Percentiles rank a stretch among this genome's conserved stretches.
These are phyloP conservation scores for Zaprionus davidi DNA, from an alignment of 1,140 invertebrate species.

Conservation along the genomic window DNA sequence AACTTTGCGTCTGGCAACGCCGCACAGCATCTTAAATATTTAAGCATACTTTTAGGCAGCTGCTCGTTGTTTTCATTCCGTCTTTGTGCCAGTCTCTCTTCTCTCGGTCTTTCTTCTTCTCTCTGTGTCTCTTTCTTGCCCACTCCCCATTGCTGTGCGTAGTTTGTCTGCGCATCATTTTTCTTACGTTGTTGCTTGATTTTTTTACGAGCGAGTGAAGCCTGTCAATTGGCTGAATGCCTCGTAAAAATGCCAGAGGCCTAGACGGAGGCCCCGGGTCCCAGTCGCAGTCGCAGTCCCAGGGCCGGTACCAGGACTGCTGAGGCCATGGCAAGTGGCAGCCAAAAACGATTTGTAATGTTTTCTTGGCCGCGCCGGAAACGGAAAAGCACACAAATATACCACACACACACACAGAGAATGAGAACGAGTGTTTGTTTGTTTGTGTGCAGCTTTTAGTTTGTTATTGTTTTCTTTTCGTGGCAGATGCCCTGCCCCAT, in stretches of 20 bases:
- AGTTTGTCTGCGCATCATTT: slow-evolving; percentile 78
- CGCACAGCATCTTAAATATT: slow-evolving; percentile 65
- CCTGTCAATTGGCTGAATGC: slow-evolving; percentile 84
- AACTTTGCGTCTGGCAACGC: slow-evolving; percentile 43
- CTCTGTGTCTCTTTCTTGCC: not conserved
- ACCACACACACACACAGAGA: slow-evolving; percentile 20
- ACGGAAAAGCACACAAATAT: slow-evolving; percentile 71
- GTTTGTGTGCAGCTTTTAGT: slow-evolving; percentile 66
- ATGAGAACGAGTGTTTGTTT: slow-evolving; percentile 15
- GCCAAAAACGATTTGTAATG: slow-evolving; percentile 80
- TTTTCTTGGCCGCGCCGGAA: slow-evolving; percentile 75
- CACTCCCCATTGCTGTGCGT: slow-evolving; percentile 49
- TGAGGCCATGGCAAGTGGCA: slow-evolving; percentile 25
- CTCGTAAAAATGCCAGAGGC: slow-evolving; percentile 81
- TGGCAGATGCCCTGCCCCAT: not conserved
- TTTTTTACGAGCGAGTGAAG: slow-evolving; percentile 81
- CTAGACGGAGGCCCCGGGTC: slow-evolving; percentile 44
- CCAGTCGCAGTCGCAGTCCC: slow-evolving; percentile 6
- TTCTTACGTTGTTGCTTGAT: slow-evolving; percentile 74
- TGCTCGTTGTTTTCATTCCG: slow-evolving; percentile 36
- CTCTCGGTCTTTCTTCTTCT: slow-evolving; percentile 35
- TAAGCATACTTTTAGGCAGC: slow-evolving; percentile 72
- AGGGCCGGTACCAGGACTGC: not conserved
- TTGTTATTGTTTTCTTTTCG: slow-evolving; percentile 71
- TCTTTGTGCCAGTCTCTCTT: slow-evolving; percentile 7